Percentiles rank a stretch among this genome's conserved stretches.
Conservation (phyloP, 2,888 invertebrate species). For the Melolontha melolontha region DNA sequence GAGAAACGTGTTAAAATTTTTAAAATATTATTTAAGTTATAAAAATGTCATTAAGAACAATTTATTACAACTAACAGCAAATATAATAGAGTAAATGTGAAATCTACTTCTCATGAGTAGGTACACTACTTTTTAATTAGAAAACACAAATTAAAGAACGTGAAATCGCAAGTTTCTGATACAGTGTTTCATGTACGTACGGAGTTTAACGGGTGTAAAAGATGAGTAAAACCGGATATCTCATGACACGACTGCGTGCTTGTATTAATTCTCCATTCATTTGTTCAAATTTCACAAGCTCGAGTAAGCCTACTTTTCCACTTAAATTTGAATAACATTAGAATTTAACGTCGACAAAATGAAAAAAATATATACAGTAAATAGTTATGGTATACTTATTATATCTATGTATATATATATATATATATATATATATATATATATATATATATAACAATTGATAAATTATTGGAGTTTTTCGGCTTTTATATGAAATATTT, state of each 20-base stretch:
- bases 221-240: slow-evolving; percentile 33
- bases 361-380: too few relatives aligned
- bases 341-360: neutral
- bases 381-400: too few relatives aligned
- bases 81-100: slow-evolving; percentile 19
- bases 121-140: slow-evolving; percentile 15
- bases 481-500: too few relatives aligned
- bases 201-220: neutral
- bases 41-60: too few relatives aligned
- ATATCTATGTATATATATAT: too few relatives aligned
- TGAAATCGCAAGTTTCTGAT: slow-evolving; percentile 9
- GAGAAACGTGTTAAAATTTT: too few relatives aligned
- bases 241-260: slow-evolving; percentile 13
- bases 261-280: slow-evolving; percentile 10
- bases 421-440: too few relatives aligned
- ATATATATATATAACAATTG: too few relatives aligned
- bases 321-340: slow-evolving; percentile 22
- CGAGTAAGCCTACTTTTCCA: slow-evolving; percentile 28
- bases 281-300: slow-evolving; percentile 35
- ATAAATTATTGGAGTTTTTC: too few relatives aligned
- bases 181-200: too few relatives aligned
- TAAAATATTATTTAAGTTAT: too few relatives aligned
- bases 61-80: too few relatives aligned
- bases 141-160: slow-evolving; percentile 18
- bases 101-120: slow-evolving; percentile 19